These are phyloP conservation scores for Periophthalmodon schlosseri DNA, from an alignment of 2,113 vertebrate genomes.

Conservation along the genomic window DNA sequence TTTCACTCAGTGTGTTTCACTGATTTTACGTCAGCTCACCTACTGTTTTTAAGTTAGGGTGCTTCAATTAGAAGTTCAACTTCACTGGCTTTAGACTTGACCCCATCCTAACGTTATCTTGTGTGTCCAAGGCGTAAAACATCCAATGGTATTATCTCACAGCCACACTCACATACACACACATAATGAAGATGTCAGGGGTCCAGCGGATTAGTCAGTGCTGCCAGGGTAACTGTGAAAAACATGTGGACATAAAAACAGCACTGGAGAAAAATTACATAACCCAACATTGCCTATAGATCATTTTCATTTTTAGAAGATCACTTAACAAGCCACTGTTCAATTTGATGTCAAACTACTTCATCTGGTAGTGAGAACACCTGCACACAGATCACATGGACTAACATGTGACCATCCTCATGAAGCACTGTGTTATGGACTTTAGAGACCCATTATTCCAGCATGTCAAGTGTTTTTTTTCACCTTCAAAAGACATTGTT, in stretches of 20 bases:
- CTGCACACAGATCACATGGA: slow-evolving; percentile 13
- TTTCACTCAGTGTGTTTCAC: background rate
- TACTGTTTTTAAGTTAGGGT: background rate
- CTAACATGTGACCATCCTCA: background rate
- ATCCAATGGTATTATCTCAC: slow-evolving; percentile 46
- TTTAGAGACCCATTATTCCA: slow-evolving; percentile 33
- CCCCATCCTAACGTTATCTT: slow-evolving; percentile 34
- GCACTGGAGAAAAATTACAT: slow-evolving; percentile 30
- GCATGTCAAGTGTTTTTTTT: slow-evolving; percentile 40
- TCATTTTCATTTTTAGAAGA: slow-evolving; percentile 25
- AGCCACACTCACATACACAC: slow-evolving; percentile 1
- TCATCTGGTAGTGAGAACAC: slow-evolving; percentile 14
- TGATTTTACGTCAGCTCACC: background rate
- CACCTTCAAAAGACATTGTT: slow-evolving; percentile 29
- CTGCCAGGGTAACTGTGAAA: slow-evolving; percentile 43
- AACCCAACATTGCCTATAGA: slow-evolving; percentile 37
- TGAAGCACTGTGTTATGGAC: slow-evolving; percentile 13
- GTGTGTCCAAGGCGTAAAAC: slow-evolving; percentile 59
- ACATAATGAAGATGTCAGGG: slow-evolving; percentile 38
- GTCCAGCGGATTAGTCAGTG: slow-evolving; percentile 57
- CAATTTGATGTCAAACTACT: slow-evolving; percentile 39
- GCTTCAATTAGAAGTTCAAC: background rate
- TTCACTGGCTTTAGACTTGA: slow-evolving; percentile 1
- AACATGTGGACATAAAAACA: slow-evolving; percentile 66
- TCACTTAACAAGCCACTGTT: slow-evolving; percentile 22